Percentiles rank a stretch among this genome's conserved stretches.
Conservation (phyloP, 2,113 vertebrate species). For the Stictonetta naevosa region DNA sequence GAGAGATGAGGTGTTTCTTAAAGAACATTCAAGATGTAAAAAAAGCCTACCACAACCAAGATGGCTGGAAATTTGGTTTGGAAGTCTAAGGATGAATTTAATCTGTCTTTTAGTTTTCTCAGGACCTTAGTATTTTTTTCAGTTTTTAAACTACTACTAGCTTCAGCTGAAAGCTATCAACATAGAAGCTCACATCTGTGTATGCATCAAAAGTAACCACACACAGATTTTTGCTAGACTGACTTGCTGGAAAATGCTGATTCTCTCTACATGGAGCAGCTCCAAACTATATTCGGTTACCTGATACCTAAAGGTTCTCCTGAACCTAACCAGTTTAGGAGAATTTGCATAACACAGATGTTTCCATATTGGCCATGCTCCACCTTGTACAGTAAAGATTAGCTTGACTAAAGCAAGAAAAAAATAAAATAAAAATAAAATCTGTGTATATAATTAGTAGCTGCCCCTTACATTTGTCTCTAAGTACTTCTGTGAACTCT, state of each 20-base stretch:
- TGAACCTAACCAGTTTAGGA: constrained; percentile 1
- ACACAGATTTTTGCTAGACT: not conserved
- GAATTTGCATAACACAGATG: constrained; percentile 38
- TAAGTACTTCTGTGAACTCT: not conserved
- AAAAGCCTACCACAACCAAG: not conserved
- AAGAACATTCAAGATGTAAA: not conserved
- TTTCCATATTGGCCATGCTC: constrained; percentile 13
- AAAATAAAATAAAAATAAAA: not conserved
- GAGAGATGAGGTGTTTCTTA: not conserved
- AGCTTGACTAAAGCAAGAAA: not conserved
- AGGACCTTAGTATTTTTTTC: not conserved
- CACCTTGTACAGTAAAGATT: not conserved
- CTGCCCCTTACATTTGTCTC: not conserved
- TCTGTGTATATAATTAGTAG: not conserved
- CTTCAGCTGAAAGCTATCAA: not conserved
- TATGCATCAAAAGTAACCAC: not conserved
- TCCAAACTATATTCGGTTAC: constrained; percentile 33
- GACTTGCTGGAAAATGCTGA: constrained; percentile 6
- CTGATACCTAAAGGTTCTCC: not conserved
- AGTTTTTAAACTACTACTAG: not conserved
- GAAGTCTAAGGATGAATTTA: not conserved
- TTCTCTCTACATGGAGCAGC: constrained; percentile 9
- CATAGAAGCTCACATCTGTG: not conserved
- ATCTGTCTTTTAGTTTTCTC: not conserved
- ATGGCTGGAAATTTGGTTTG: not conserved